phyloP scores from a whole-genome alignment of 2,888 invertebrate genomes.

The Idaea dimidiata region DNA sequence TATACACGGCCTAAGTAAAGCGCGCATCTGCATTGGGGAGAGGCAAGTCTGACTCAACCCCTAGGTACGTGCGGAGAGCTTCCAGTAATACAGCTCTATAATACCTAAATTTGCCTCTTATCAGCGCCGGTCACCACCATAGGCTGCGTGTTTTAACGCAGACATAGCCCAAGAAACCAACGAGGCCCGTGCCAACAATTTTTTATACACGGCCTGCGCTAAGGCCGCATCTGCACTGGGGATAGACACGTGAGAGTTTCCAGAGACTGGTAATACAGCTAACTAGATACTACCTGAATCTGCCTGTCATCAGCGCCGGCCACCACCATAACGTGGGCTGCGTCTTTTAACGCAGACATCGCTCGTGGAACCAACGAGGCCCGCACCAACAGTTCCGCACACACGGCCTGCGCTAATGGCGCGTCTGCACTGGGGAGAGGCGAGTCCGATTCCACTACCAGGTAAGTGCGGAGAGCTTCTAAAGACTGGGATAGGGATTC shows the following conservation, averaged over 20 bases:
- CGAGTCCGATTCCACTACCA: slow-evolving; percentile 36
- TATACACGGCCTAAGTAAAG: slow-evolving; percentile 56
- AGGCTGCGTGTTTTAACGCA: slow-evolving; percentile 85
- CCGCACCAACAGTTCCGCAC: slow-evolving; percentile 58
- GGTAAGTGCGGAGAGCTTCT: slow-evolving; percentile 63
- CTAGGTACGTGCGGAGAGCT: slow-evolving; percentile 58
- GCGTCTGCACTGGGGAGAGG: slow-evolving; percentile 41
- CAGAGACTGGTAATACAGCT: slow-evolving; percentile 40
- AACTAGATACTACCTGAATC: slow-evolving; percentile 53
- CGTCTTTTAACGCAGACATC: slow-evolving; percentile 81
- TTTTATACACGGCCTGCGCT: slow-evolving; percentile 57
- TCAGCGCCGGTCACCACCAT: slow-evolving; percentile 52
- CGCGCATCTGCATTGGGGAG: slow-evolving; percentile 43
- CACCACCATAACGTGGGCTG: slow-evolving; percentile 73
- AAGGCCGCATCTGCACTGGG: slow-evolving; percentile 45
- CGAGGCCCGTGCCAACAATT: slow-evolving; percentile 62
- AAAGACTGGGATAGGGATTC: slow-evolving; percentile 61
- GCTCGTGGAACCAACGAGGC: slow-evolving; percentile 61
- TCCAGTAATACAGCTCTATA: slow-evolving; percentile 36
- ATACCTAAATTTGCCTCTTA: neutral
- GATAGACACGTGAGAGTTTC: slow-evolving; percentile 45
- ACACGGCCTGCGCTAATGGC: slow-evolving; percentile 54
- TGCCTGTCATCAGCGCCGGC: slow-evolving; percentile 60
- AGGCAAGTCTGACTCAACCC: slow-evolving; percentile 30
- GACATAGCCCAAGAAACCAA: slow-evolving; percentile 53